These are phyloP conservation scores for Heliconius sara DNA, from an alignment of 2,888 invertebrate genomes.

Conservation along the genomic window DNA sequence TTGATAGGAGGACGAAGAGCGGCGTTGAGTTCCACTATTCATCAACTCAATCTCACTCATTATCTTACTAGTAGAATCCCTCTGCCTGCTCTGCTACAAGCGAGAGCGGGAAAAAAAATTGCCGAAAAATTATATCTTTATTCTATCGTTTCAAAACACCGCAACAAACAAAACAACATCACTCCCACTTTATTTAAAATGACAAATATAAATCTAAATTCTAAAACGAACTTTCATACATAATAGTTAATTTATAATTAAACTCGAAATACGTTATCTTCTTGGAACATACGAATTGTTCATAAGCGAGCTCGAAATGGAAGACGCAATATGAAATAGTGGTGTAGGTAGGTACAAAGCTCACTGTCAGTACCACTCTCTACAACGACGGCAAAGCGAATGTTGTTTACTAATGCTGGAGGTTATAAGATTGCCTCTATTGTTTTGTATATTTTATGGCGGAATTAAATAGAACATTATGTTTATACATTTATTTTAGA, in stretches of 20 bases:
- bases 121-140: not conserved
- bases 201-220: not conserved
- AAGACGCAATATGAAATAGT: not conserved
- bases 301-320: not conserved
- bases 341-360: not conserved
- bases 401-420: not conserved
- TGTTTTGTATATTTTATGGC: not conserved
- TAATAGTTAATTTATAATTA: not conserved
- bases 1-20: too few species aligned
- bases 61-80: too few species aligned
- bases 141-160: not conserved
- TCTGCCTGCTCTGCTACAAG: too few species aligned
- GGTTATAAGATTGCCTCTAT: not conserved
- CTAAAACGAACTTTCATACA: not conserved
- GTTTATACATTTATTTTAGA: not conserved
- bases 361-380: constrained; percentile 1
- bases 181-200: not conserved
- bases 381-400: not conserved
- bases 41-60: too few species aligned
- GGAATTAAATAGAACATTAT: not conserved
- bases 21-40: too few species aligned
- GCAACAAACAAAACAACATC: not conserved
- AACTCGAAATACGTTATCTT: not conserved
- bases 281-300: constrained; percentile 7
- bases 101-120: too few species aligned